Base-by-base conservation (phyloP, 1,140 invertebrate species). In the Philotrypesis tridentata region DNA sequence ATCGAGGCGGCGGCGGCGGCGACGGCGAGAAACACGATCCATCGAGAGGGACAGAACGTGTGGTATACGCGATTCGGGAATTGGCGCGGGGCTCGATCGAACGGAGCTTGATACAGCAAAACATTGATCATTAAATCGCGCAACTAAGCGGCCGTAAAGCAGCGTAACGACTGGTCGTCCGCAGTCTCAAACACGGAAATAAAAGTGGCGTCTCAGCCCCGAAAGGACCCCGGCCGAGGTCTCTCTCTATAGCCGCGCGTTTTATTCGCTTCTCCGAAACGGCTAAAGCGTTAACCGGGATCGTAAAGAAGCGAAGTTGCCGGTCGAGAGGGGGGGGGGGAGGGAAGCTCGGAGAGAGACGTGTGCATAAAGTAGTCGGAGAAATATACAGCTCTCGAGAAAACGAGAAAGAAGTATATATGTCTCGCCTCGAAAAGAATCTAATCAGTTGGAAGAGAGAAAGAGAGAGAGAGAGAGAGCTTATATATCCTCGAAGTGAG, bases 271-370 rank as follows among this genome's bases (percentile, higher is more conserved):
- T 43, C 61, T 83, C 37, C 65, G 75, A 55, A 55, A 55, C 25
- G 48, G 70, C 75, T 73, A 84, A 79, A 73, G 75, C 80, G 79
- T 81, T 82, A 82, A 84, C 80, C 73, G 79, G 65, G 73, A 80
- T 86, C 87, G 86, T 88, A 88, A 88, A 88, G 85, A 14, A 82
- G 77, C 73, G 85, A 85, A 74, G 31, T n/a, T n/a, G 48, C 48
- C 21, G 48, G 17, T 55, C 67, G 14, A 73, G 70, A 27, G 37
- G 27, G 7, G 25, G 1, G n/a, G 27, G 11, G 23, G 37, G 27
- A 14, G 25, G 1, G 33, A 37, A n/a, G n/a, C 68, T 33, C 67
- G 61, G 74, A 21, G 74, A 48, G 73, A 21, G 21, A 65, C 67
- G 73, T 65, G 37, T 73, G 37, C 23, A 31, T 67, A 17, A 71